Evolutionary conservation across 1,140 invertebrate genomes (phyloP).

Genomic region (Neodiprion lecontei): DNA sequence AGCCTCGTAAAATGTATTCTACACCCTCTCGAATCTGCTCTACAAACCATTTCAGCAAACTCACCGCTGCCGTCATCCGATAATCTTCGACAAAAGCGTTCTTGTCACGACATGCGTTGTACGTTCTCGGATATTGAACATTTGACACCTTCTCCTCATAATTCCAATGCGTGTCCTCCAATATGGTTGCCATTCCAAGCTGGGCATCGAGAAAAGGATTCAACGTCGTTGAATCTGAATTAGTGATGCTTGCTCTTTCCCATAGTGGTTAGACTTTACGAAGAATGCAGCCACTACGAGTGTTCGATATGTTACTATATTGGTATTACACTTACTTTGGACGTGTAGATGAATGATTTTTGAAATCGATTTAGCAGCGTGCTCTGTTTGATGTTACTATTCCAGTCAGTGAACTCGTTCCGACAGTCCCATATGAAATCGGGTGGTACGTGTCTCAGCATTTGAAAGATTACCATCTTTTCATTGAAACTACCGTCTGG

Average conservation of each 20-base stretch:
- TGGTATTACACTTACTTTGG: background rate
- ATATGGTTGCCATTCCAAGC: conserved; percentile 67
- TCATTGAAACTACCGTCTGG: background rate
- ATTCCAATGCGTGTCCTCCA: conserved; percentile 70
- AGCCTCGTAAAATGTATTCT: conserved; percentile 27
- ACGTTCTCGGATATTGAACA: conserved; percentile 72
- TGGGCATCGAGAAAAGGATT: conserved; percentile 28
- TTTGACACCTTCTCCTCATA: conserved; percentile 64
- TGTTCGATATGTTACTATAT: background rate
- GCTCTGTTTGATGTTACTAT: background rate
- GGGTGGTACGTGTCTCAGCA: background rate
- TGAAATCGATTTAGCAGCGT: background rate
- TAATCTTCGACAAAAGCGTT: conserved; percentile 70
- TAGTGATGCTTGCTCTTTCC: no score
- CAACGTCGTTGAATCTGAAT: no score
- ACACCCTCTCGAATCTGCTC: conserved; percentile 42
- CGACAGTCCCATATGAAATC: conserved; percentile 7
- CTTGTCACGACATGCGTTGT: conserved; percentile 64
- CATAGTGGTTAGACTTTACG: no score
- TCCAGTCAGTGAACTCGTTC: background rate
- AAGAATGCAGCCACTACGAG: no score
- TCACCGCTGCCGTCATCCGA: conserved; percentile 68
- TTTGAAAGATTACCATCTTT: background rate
- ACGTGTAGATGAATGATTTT: background rate
- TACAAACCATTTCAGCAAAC: conserved; percentile 66